Evolutionary conservation across 2,888 invertebrate genomes (phyloP).

Genomic region (Thelaira solivaga): DNA sequence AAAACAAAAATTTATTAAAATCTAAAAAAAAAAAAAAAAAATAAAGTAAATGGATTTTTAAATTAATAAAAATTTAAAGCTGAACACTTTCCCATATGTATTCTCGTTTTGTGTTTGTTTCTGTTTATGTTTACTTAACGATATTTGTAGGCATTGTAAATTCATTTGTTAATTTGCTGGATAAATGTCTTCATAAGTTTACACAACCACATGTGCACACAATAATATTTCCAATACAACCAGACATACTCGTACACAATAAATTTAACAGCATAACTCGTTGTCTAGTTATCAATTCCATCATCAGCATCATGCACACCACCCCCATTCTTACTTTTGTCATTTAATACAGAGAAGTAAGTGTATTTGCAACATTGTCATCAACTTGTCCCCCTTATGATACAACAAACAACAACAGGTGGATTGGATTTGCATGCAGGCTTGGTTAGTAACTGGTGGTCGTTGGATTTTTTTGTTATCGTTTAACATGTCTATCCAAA

Average conservation of each 20-base stretch:
- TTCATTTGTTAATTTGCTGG: conserved; percentile 68
- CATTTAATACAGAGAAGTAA: too few relatives aligned
- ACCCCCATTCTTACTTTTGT: neutral
- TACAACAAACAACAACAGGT: conserved; percentile 39
- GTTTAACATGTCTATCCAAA: conserved; percentile 21
- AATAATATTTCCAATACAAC: conserved; percentile 30
- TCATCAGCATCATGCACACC: neutral
- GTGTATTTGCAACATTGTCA: conserved; percentile 23
- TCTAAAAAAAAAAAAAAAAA: conserved; percentile 49
- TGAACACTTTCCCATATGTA: conserved; percentile 19
- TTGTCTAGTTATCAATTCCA: neutral
- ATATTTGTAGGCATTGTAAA: conserved; percentile 55
- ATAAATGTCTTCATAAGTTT: conserved; percentile 65
- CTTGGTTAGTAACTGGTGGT: conserved; percentile 3
- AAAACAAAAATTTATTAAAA: conserved; percentile 10
- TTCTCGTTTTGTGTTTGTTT: neutral
- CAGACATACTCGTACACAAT: neutral
- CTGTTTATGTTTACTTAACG: conserved; percentile 14
- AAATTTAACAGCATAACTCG: neutral
- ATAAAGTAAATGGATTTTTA: neutral
- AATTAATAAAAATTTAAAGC: conserved; percentile 57
- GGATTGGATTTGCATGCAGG: conserved; percentile 27
- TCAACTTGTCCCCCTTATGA: conserved; percentile 1
- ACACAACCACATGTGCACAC: conserved; percentile 57
- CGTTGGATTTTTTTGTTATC: conserved; percentile 15